Evolutionary conservation across 1,140 invertebrate species (phyloP).

Genomic region (Caenorhabditis brenneri): DNA sequence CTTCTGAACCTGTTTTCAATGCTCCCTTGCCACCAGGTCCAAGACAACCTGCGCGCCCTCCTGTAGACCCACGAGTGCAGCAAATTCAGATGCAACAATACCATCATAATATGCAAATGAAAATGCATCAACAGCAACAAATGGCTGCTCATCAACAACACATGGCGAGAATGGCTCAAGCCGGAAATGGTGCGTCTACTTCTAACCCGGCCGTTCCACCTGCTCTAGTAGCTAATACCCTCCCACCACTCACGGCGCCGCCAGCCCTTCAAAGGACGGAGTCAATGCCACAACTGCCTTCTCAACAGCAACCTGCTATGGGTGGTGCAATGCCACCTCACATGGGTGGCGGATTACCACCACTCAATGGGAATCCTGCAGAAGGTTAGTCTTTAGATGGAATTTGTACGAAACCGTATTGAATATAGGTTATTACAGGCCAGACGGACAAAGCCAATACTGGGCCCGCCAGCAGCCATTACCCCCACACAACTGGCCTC

Average conservation of each 20-base stretch:
- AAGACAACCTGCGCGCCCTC: background rate
- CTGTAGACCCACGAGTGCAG: background rate
- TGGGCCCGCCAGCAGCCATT: background rate
- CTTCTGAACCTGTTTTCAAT: background rate
- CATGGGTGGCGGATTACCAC: too few relatives aligned
- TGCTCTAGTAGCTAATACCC: background rate
- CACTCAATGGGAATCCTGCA: background rate
- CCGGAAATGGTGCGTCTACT: background rate
- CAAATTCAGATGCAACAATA: slow-evolving; percentile 23
- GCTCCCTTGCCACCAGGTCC: background rate
- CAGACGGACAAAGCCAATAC: background rate
- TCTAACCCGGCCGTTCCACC: background rate
- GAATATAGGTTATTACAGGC: slow-evolving; percentile 33
- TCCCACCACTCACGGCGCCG: background rate
- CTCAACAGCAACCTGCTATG: background rate
- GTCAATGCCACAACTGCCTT: background rate
- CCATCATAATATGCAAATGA: too few relatives aligned
- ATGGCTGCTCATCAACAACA: slow-evolving; percentile 17
- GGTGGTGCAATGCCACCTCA: too few relatives aligned
- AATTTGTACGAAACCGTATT: background rate
- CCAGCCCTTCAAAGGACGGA: background rate
- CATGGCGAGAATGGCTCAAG: background rate
- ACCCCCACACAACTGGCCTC: background rate
- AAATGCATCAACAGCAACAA: slow-evolving; percentile 2
- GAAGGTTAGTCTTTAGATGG: background rate